Evolutionary conservation across 2,797 vertebrate genomes (phyloP).

Genomic region (Masticophis lateralis): DNA sequence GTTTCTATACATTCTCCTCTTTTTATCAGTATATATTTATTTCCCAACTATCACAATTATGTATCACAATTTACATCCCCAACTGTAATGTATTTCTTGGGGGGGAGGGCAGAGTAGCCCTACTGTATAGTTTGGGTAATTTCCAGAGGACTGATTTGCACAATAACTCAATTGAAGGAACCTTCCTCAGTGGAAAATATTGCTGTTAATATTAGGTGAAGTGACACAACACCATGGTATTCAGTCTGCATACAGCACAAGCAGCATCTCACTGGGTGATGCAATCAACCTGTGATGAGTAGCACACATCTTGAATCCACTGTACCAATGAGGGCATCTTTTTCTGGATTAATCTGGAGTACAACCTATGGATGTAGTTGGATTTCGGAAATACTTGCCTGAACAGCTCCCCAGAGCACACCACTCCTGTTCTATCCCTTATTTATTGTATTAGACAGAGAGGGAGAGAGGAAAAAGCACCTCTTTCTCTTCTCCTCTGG

Average conservation of each 20-base stretch:
- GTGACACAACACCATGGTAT: neutral
- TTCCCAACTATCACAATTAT: neutral
- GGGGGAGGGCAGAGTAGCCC: neutral
- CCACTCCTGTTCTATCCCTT: neutral
- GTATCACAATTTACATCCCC: neutral
- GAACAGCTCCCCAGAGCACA: neutral
- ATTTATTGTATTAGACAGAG: neutral
- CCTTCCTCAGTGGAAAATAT: neutral
- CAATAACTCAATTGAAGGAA: neutral
- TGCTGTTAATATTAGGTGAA: neutral
- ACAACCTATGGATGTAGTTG: neutral
- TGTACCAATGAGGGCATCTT: neutral
- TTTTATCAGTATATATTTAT: neutral
- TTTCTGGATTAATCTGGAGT: neutral
- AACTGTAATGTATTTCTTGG: neutral
- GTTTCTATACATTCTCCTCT: neutral
- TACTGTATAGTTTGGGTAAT: neutral
- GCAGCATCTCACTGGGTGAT: neutral
- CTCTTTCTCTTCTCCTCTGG: accelerated
- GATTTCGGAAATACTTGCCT: neutral
- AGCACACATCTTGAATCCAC: neutral
- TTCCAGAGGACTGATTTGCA: neutral
- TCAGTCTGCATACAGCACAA: neutral
- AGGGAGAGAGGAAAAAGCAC: neutral
- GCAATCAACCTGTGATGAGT: neutral